phyloP scores from a whole-genome alignment of 2,888 invertebrate genomes.

The Drosophila lacicola region DNA sequence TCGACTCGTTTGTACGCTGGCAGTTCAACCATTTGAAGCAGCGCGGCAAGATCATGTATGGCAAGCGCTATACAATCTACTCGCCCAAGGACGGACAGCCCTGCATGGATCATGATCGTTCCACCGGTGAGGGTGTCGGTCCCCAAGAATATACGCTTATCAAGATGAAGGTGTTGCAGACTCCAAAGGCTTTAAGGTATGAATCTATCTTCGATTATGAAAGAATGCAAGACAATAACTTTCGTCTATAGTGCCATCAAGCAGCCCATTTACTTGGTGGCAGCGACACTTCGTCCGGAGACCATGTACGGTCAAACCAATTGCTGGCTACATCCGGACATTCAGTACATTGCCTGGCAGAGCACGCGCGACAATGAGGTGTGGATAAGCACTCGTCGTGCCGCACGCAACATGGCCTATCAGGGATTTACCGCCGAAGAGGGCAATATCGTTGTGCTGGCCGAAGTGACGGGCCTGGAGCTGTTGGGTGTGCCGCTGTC shows the following conservation, averaged over 20 bases:
- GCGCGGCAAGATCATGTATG: slow-evolving; percentile 96
- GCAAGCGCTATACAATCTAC: slow-evolving; percentile 98
- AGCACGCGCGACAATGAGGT: slow-evolving; percentile 90
- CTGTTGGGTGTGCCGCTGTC: slow-evolving; percentile 93
- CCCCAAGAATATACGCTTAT: slow-evolving; percentile 99
- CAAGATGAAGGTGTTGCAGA: slow-evolving; percentile 93
- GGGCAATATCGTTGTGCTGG: slow-evolving; percentile 90
- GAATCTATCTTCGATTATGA: slow-evolving; percentile 28
- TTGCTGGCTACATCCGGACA: slow-evolving; percentile 98
- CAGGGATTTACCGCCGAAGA: slow-evolving; percentile 94
- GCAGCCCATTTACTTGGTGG: slow-evolving; percentile 88
- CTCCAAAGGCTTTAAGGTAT: slow-evolving; percentile 88
- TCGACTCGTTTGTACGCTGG: slow-evolving; percentile 99
- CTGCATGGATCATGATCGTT: slow-evolving; percentile 99
- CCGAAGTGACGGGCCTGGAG: slow-evolving; percentile 90
- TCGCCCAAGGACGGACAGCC: slow-evolving; percentile 99
- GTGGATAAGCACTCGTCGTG: slow-evolving; percentile 93
- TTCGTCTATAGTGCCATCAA: slow-evolving; percentile 67
- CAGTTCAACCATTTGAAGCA: slow-evolving; percentile 95
- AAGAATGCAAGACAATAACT: neutral
- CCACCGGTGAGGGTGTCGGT: slow-evolving; percentile 98
- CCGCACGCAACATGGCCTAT: slow-evolving; percentile 98
- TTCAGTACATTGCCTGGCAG: slow-evolving; percentile 95
- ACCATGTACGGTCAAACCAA: slow-evolving; percentile 99
- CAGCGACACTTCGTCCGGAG: slow-evolving; percentile 99